phyloP scores from a whole-genome alignment of 1,140 invertebrate species.

The Apis laboriosa region DNA sequence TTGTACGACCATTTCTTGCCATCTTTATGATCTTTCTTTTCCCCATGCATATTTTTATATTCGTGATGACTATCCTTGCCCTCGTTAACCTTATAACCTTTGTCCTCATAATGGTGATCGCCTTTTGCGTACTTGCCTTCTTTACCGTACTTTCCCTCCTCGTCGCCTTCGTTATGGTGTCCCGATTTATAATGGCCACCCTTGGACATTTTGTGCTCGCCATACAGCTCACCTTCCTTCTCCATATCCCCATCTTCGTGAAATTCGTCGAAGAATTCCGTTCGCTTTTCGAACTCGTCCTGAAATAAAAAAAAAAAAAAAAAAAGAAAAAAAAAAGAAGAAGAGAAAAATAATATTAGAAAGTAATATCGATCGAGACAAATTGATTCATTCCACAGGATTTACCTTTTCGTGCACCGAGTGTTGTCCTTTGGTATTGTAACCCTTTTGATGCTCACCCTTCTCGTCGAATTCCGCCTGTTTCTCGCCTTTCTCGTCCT shows the following conservation, averaged over 20 bases:
- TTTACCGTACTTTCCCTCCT: slow-evolving; percentile 83
- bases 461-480: slow-evolving; percentile 74
- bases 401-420: slow-evolving; percentile 79
- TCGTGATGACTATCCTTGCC: slow-evolving; percentile 82
- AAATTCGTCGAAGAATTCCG: slow-evolving; percentile 81
- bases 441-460: slow-evolving; percentile 79
- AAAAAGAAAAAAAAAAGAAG: no score
- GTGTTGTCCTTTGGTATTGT: slow-evolving; percentile 80
- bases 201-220: slow-evolving; percentile 73
- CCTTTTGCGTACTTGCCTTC: slow-evolving; percentile 83
- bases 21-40: slow-evolving; percentile 79
- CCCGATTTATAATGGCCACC: slow-evolving; percentile 79
- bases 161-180: slow-evolving; percentile 78
- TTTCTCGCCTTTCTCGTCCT: slow-evolving; percentile 75
- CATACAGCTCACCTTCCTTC: slow-evolving; percentile 75
- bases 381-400: not conserved
- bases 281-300: slow-evolving; percentile 81
- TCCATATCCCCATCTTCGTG: slow-evolving; percentile 77
- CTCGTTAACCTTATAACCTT: slow-evolving; percentile 81
- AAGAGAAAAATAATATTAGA: no score
- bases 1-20: slow-evolving; percentile 84
- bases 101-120: slow-evolving; percentile 81
- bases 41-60: slow-evolving; percentile 77
- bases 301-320: slow-evolving; percentile 33
- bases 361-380: not conserved